These are phyloP conservation scores for Athalia circularis DNA, from an alignment of 2,888 invertebrate species.

Conservation along the genomic window DNA sequence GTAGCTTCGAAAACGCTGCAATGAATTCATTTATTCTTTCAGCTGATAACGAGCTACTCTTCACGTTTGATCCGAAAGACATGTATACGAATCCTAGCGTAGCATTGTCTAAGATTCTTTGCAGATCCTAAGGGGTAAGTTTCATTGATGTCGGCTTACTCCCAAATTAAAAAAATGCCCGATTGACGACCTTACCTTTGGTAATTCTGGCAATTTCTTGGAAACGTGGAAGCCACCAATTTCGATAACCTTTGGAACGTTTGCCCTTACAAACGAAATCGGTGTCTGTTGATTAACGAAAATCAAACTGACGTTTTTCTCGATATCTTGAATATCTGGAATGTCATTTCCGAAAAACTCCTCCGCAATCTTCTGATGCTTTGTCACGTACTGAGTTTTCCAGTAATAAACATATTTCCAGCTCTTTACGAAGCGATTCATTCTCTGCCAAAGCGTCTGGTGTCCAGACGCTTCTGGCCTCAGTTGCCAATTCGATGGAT, in stretches of 20 bases:
- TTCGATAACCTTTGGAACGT: slow-evolving; percentile 53
- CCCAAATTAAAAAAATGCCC: background rate
- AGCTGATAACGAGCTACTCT: slow-evolving; percentile 72
- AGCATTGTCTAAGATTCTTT: slow-evolving; percentile 72
- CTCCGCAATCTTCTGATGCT: slow-evolving; percentile 45
- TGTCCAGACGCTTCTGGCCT: slow-evolving; percentile 48
- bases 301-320: slow-evolving; percentile 57
- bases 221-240: slow-evolving; percentile 53
- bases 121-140: slow-evolving; percentile 55
- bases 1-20: slow-evolving; percentile 71
- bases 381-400: background rate
- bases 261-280: slow-evolving; percentile 53
- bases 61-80: slow-evolving; percentile 75
- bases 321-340: slow-evolving; percentile 65
- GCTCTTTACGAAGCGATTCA: background rate
- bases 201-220: slow-evolving; percentile 45
- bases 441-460: slow-evolving; percentile 48
- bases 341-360: slow-evolving; percentile 66
- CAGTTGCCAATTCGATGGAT: slow-evolving; percentile 58
- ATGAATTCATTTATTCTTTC: slow-evolving; percentile 71
- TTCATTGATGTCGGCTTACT: background rate
- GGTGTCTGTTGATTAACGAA: slow-evolving; percentile 56
- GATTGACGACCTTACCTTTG: slow-evolving; percentile 51
- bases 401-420: slow-evolving; percentile 9
- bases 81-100: slow-evolving; percentile 74